Evolutionary conservation across 2,113 vertebrate genomes (phyloP).

Genomic region (Rana temporaria): DNA sequence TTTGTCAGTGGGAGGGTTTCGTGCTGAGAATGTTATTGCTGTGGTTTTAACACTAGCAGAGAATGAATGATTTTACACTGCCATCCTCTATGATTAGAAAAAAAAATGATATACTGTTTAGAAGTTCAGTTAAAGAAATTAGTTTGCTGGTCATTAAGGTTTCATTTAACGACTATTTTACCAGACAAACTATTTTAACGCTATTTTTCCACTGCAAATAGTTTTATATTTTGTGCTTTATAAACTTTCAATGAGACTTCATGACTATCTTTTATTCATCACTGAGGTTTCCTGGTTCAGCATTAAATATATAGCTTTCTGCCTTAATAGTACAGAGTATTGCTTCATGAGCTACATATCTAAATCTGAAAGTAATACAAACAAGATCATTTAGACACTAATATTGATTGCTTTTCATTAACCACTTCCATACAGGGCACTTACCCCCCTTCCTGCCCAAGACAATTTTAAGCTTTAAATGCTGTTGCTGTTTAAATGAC

Average conservation of each 20-base stretch:
- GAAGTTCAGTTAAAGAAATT: background rate
- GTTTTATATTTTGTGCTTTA: constrained; percentile 10
- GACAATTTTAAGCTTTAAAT: too few relatives aligned
- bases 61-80: constrained; percentile 63
- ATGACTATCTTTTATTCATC: background rate
- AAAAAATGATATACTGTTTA: constrained; percentile 71
- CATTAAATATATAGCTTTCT: background rate
- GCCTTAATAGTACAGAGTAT: background rate
- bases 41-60: constrained; percentile 59
- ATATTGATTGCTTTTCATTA: too few relatives aligned
- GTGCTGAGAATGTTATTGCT: constrained; percentile 35
- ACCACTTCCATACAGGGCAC: too few relatives aligned
- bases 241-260: background rate
- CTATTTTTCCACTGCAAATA: background rate
- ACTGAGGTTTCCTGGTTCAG: background rate
- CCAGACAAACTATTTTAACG: too few relatives aligned
- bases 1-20: constrained; percentile 42
- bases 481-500: too few relatives aligned
- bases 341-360: background rate
- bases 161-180: constrained; percentile 60
- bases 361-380: too few relatives aligned
- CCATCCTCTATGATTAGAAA: constrained; percentile 64
- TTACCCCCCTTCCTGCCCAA: too few relatives aligned
- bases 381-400: too few relatives aligned
- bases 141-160: constrained; percentile 53